Percentiles rank a stretch among this genome's conserved stretches.
phyloP scores from a whole-genome alignment of 2,113 vertebrate species.

The Coregonus clupeaformis region DNA sequence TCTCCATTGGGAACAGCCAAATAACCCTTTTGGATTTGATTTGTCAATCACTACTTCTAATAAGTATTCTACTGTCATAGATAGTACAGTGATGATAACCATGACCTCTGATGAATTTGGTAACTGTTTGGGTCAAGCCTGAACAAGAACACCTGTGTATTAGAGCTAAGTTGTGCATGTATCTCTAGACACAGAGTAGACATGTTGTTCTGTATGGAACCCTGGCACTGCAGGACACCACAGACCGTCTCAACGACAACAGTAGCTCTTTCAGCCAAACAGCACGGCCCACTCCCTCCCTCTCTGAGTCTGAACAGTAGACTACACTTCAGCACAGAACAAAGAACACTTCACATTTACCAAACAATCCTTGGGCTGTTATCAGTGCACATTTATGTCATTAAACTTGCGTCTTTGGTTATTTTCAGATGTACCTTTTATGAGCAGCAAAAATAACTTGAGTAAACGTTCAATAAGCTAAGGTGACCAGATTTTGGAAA shows the following conservation, averaged over 20 bases:
- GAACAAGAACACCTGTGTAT: no score
- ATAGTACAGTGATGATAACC: no score
- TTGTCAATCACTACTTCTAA: no score
- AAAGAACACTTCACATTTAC: conserved; percentile 22
- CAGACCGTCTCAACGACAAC: conserved; percentile 26
- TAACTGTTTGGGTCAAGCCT: no score
- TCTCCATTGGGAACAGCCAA: no score
- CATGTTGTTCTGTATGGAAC: conserved; percentile 1
- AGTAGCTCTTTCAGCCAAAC: conserved; percentile 16
- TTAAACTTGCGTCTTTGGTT: background rate
- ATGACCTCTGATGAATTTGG: no score
- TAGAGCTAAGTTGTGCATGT: no score
- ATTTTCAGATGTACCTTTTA: background rate
- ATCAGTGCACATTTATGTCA: background rate
- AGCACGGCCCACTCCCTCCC: conserved; percentile 18
- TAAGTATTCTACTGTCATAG: no score
- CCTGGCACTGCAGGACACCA: conserved; percentile 22
- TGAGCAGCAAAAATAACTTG: background rate
- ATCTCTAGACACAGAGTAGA: background rate
- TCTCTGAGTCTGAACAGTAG: background rate
- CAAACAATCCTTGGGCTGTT: conserved; percentile 26
- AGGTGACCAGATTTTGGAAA: no score
- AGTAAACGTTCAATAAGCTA: background rate
- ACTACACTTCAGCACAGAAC: conserved; percentile 20
- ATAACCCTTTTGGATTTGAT: no score